Evolutionary conservation across 2,797 vertebrate species (phyloP), one percentile per base, ranked within the genome.

Genomic region (Pteropus rufus): DNA sequence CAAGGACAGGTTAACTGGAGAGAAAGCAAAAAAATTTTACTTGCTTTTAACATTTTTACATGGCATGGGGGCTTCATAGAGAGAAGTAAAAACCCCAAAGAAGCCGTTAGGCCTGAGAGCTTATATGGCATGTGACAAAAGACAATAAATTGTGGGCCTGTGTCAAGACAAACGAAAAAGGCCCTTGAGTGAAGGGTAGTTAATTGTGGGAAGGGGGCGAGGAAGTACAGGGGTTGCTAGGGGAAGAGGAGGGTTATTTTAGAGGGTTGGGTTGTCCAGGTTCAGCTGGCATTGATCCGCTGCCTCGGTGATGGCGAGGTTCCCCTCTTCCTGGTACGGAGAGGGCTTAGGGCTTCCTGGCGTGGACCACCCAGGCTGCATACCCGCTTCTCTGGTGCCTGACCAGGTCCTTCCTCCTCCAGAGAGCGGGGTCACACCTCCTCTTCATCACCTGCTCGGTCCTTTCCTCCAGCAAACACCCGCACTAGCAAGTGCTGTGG

Each of bases 381-480:
- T 2, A 46, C 11, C 46, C 2, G 46, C 46, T 46, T 46, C 44
- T 46, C 23, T 3, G 62, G 46, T 29, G 3, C 84, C 60, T 54
- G 70, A 7, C 34, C 31, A 19, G 70, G 12, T 9, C 16, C 23
- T 16, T 24, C 69, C 29, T 23, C 24, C 76, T 52, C 39, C 26
- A 8, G 67, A 18, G 36, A 19, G 10, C 36, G 29, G 24, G 14
- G 3, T 16, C 36, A 4, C 18, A 1, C 9, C 16, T 14, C 26
- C 14, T 34, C 62, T 3, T 21, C 5, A 49, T 12, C 0, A 0
- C 4, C 0, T 0, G 3, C 2, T 24, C 60, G 24, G 1, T 36
- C 75, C 67, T 65, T 19, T 12, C 26, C 34, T 12, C 12, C 29
- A 0, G 3, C 10, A 2, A n/a, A 6, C 23, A 0, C 36, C 52